A percentile compares a stretch with the other conserved stretches of the same genome.
phyloP scores from a whole-genome alignment of 2,888 invertebrate genomes.

The Troides helena region DNA sequence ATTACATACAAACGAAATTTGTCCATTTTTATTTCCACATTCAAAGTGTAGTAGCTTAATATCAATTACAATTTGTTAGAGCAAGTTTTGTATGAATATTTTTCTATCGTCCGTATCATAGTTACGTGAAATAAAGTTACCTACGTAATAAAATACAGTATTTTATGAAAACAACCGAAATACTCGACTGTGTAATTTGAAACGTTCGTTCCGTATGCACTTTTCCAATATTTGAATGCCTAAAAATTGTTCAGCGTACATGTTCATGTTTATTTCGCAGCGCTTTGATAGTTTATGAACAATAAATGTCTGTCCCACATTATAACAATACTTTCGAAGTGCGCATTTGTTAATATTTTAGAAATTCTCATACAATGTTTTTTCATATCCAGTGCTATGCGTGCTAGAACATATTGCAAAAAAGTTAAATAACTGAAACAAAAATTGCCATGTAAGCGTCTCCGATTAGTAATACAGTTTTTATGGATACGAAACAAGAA shows the following conservation, averaged over 20 bases:
- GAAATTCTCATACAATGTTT: neutral
- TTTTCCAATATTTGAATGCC: slow-evolving; percentile 1
- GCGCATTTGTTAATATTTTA: neutral
- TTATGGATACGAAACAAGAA: too few relatives aligned
- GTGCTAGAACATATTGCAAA: too few relatives aligned
- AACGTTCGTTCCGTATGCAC: neutral
- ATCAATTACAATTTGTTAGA: too few relatives aligned
- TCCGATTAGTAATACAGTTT: too few relatives aligned
- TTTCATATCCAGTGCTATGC: too few relatives aligned
- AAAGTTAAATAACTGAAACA: too few relatives aligned
- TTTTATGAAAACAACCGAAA: neutral
- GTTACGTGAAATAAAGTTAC: neutral
- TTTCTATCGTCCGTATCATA: too few relatives aligned
- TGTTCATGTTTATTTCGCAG: slow-evolving; percentile 11
- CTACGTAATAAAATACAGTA: neutral
- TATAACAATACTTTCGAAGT: slow-evolving; percentile 13
- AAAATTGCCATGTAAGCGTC: too few relatives aligned
- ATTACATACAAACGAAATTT: too few relatives aligned
- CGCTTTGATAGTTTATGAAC: slow-evolving; percentile 12
- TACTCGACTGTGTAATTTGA: neutral
- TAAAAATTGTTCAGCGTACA: slow-evolving; percentile 10
- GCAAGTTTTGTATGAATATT: too few relatives aligned
- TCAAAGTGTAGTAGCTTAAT: too few relatives aligned
- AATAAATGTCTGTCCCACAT: slow-evolving; percentile 10
- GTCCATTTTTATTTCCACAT: too few relatives aligned